Evolutionary conservation across 2,797 vertebrate genomes (phyloP).

Genomic region (Sebastes melanostomus): DNA sequence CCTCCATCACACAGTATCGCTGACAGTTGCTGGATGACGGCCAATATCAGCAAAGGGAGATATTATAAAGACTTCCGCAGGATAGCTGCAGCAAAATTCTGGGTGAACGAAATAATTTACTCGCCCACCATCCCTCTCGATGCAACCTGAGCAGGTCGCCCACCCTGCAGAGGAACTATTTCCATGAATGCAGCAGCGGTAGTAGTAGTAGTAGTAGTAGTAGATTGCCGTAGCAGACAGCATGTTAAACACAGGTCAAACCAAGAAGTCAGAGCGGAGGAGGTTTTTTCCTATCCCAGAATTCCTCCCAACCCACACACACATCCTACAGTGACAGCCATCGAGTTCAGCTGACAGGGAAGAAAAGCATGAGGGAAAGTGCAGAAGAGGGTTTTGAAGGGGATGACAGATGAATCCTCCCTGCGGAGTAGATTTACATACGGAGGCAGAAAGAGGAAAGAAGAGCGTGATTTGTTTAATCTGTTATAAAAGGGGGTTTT

Average conservation of each 20-base stretch:
- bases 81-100: constrained; percentile 24
- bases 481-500: not conserved
- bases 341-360: constrained; percentile 51
- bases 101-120: constrained; percentile 34
- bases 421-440: constrained; percentile 30
- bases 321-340: constrained; percentile 71
- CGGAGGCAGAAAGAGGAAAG: not conserved
- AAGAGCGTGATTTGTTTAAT: constrained; percentile 30
- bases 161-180: constrained; percentile 35
- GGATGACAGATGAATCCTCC: constrained; percentile 43
- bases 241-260: constrained; percentile 77
- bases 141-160: constrained; percentile 54
- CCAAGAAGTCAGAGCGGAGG: constrained; percentile 69
- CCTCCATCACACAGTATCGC: constrained; percentile 4
- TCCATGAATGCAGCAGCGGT: constrained; percentile 39
- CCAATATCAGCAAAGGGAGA: constrained; percentile 30
- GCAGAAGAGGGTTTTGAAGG: constrained; percentile 19
- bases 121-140: constrained; percentile 27
- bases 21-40: constrained; percentile 29
- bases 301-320: constrained; percentile 78
- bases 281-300: constrained; percentile 73
- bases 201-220: constrained; percentile 41
- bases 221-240: constrained; percentile 68
- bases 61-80: constrained; percentile 31
- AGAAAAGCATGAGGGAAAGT: constrained; percentile 11